phyloP scores from a whole-genome alignment of 2,113 vertebrate species.

The Atrichornis clamosus region DNA sequence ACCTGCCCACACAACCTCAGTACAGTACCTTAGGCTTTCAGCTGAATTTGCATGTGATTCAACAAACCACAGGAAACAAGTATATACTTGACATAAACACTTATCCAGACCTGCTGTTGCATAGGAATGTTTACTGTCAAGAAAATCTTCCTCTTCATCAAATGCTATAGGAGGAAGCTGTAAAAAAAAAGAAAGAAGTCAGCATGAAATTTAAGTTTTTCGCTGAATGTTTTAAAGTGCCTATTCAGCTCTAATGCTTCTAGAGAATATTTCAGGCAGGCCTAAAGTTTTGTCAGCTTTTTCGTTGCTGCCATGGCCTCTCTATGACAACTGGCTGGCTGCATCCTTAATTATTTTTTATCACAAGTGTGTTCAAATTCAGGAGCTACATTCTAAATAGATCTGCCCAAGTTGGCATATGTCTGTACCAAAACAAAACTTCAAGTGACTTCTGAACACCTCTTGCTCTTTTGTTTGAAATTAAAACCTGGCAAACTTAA shows the following conservation, averaged over 20 bases:
- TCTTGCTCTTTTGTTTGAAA: not conserved
- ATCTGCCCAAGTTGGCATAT: not conserved
- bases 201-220: not conserved
- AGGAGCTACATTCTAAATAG: not conserved
- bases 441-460: not conserved
- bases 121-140: not conserved
- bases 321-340: not conserved
- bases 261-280: not conserved
- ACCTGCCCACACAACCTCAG: not conserved
- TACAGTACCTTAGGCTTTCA: not conserved
- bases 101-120: not conserved
- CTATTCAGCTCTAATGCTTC: not conserved
- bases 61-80: not conserved
- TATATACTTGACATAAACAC: not conserved
- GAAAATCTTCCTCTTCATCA: not conserved
- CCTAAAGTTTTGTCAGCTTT: not conserved
- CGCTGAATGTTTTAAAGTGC: not conserved
- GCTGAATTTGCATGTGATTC: not conserved
- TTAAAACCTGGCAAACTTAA: not conserved
- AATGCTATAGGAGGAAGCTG: not conserved
- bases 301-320: not conserved
- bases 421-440: not conserved
- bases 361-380: not conserved
- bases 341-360: not conserved
- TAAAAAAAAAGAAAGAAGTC: not conserved